Evolutionary conservation across 1,140 invertebrate species (phyloP).

Genomic region (Drosophila arawakana): DNA sequence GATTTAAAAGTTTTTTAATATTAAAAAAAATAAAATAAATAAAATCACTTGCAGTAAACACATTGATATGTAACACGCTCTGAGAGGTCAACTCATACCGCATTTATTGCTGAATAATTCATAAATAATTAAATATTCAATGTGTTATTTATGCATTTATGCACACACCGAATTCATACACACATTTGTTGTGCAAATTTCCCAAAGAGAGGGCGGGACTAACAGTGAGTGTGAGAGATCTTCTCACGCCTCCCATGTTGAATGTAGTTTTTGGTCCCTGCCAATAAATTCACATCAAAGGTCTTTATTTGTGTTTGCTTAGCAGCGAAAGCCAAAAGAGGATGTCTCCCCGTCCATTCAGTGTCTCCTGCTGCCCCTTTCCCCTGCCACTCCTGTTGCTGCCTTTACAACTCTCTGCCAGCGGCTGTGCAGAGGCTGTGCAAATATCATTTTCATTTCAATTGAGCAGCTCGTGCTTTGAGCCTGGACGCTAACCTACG

Average conservation of each 20-base stretch:
- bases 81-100: slow-evolving; percentile 11
- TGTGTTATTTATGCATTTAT: slow-evolving; percentile 76
- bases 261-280: slow-evolving; percentile 55
- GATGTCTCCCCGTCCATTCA: slow-evolving; percentile 49
- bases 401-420: slow-evolving; percentile 17
- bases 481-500: slow-evolving; percentile 57
- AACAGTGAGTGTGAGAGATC: slow-evolving; percentile 11
- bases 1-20: background rate
- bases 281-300: slow-evolving; percentile 83
- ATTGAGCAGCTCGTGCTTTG: slow-evolving; percentile 70
- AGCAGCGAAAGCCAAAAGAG: slow-evolving; percentile 75
- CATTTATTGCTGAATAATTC: slow-evolving; percentile 68
- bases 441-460: slow-evolving; percentile 83
- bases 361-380: background rate
- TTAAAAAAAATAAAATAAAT: background rate
- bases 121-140: slow-evolving; percentile 63
- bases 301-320: slow-evolving; percentile 83
- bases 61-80: background rate
- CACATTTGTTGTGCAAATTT: slow-evolving; percentile 83
- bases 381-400: background rate
- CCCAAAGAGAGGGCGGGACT: background rate
- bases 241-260: slow-evolving; percentile 63
- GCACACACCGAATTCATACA: slow-evolving; percentile 67
- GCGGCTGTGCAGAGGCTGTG: slow-evolving; percentile 66
- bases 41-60: slow-evolving; percentile 5